phyloP scores from a whole-genome alignment of 2,113 vertebrate genomes.

The western clawed frog (Xenopus tropicalis) region UCB_Xtro_10.0 CM004449.2:115995001-115995500 shows the following conservation, averaged over 20 bases:
- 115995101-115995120: neutral
- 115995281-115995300: conserved; percentile 10
- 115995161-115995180: neutral
- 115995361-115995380: conserved; percentile 68
- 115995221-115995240: neutral
- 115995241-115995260: conserved; percentile 7
- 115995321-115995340: conserved; percentile 14
- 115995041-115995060: too few relatives aligned
- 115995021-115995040: too few relatives aligned
- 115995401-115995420: conserved; percentile 74
- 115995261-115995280: conserved; percentile 17
- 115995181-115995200: neutral
- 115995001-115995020: too few relatives aligned
- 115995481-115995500: conserved; percentile 41
- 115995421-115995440: conserved; percentile 57
- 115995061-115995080: too few relatives aligned
- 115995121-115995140: neutral
- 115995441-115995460: conserved; percentile 64
- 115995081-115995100: too few relatives aligned
- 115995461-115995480: conserved; percentile 63
- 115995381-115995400: conserved; percentile 74
- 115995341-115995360: conserved; percentile 17
- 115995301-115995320: conserved; percentile 3
- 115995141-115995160: neutral
- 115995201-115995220: neutral